phyloP scores from a whole-genome alignment of 1,140 invertebrate species.

The Zaprionus africanus region DNA sequence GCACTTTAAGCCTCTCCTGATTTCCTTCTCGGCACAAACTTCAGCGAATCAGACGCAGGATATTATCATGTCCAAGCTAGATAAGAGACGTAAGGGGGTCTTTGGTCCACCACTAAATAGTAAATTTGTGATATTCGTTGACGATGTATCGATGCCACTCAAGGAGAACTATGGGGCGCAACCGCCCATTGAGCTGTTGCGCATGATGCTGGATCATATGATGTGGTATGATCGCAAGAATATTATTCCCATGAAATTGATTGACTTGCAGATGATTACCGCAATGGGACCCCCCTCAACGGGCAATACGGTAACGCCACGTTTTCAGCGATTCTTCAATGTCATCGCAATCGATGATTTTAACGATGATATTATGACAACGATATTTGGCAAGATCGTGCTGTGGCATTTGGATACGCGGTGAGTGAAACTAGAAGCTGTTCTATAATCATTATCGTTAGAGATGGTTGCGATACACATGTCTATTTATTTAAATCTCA shows the following conservation, averaged over 20 bases:
- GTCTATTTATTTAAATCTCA: too few species aligned
- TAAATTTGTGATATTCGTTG: slow-evolving; percentile 95
- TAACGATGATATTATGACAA: slow-evolving; percentile 91
- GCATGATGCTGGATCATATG: slow-evolving; percentile 95
- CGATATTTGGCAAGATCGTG: slow-evolving; percentile 96
- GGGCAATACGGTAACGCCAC: slow-evolving; percentile 92
- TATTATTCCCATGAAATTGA: slow-evolving; percentile 91
- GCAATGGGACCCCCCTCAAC: slow-evolving; percentile 95
- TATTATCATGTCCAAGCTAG: slow-evolving; percentile 97
- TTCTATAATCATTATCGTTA: neutral
- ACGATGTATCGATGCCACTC: slow-evolving; percentile 97
- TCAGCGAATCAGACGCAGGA: slow-evolving; percentile 97
- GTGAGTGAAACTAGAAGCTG: slow-evolving; percentile 79
- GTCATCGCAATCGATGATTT: slow-evolving; percentile 96
- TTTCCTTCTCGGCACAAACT: slow-evolving; percentile 97
- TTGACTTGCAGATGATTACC: slow-evolving; percentile 94
- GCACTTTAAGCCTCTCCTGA: slow-evolving; percentile 93
- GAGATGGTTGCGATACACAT: neutral
- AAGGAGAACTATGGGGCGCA: slow-evolving; percentile 95
- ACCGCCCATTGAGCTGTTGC: slow-evolving; percentile 95
- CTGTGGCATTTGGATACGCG: slow-evolving; percentile 97
- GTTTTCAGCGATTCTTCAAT: slow-evolving; percentile 96
- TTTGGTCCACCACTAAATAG: slow-evolving; percentile 96
- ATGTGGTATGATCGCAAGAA: slow-evolving; percentile 98
- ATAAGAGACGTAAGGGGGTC: slow-evolving; percentile 97